Evolutionary conservation across 2,113 vertebrate genomes (phyloP), one percentile per base, ranked within the genome.

Genomic region (Hippocampus abdominalis): DNA sequence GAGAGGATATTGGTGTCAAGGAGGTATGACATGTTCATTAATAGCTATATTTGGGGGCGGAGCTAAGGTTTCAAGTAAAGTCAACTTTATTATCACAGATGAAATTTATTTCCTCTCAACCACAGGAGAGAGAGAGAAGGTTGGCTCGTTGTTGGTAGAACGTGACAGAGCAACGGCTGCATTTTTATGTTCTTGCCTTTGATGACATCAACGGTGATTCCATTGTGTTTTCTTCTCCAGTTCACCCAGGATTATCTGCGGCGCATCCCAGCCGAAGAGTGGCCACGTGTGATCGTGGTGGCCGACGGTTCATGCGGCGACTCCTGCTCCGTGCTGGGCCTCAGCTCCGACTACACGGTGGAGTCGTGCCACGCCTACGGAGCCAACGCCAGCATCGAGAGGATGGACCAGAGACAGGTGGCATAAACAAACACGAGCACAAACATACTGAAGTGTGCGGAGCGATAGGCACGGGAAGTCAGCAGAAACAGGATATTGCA

Each of bases 321-420:
- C 74, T 91, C 90, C n/a, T 92, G 91, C 76, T 91, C 87, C 0
- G 88, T 90, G 68, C 80, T 92, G 77, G 87, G 91, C 29, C 91
- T 94, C 82, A 93, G 86, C 84, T 85, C 88, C 2, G 91, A 93
- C 64, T 89, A 91, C 39, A 86, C 64, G 0, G 87, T 89, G 49
- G 90, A 93, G 75, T 93, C 92, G 71, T 93, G 92, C 66, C 91
- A 92, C 48, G 91, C 84, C 51, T 89, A 90, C 3, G 87, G 91
- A 71, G 87, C 90, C 25, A 93, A 93, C 11, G 90, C 87, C 32
- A 84, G 84, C 8, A 91, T 93, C 72, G 89, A 90, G 67, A 80
- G 92, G 83, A 87, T 87, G 44, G 91, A 93, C 75, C 90, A 95
- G 77, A 91, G 87, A 81, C 84, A 93, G 89, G 89, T 90, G 23